Conservation (phyloP, 2,113 vertebrate genomes). For the Sorex fumeus region DNA sequence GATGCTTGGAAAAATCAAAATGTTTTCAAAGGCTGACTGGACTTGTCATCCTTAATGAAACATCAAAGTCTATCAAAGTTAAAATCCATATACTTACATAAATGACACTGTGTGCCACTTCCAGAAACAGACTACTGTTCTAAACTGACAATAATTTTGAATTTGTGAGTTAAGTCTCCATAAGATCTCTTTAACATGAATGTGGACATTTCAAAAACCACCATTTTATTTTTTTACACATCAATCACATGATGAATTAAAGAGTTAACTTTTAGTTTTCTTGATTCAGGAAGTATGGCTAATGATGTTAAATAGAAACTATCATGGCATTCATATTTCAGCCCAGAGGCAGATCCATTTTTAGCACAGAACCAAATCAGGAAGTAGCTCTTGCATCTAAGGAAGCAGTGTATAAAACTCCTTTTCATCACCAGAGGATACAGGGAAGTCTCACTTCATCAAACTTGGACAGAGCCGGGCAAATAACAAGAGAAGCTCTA, state of each 20-base stretch:
- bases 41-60: not conserved
- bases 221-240: not conserved
- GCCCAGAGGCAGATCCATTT: constrained; percentile 63
- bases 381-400: constrained; percentile 58
- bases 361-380: constrained; percentile 60
- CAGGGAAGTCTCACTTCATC: constrained; percentile 36
- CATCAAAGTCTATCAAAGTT: not conserved
- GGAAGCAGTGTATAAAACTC: constrained; percentile 40
- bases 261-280: not conserved
- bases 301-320: constrained; percentile 57
- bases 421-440: constrained; percentile 58
- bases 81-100: not conserved
- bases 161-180: not conserved
- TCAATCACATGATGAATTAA: constrained; percentile 44
- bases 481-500: not conserved
- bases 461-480: not conserved
- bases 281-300: constrained; percentile 49
- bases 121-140: not conserved
- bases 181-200: not conserved
- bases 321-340: constrained; percentile 61
- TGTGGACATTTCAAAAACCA: not conserved
- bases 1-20: not conserved
- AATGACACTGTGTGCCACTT: not conserved
- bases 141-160: not conserved
- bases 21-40: not conserved